These are phyloP conservation scores for Mamestra configurata DNA, from an alignment of 1,140 invertebrate species.

Conservation along the genomic window DNA sequence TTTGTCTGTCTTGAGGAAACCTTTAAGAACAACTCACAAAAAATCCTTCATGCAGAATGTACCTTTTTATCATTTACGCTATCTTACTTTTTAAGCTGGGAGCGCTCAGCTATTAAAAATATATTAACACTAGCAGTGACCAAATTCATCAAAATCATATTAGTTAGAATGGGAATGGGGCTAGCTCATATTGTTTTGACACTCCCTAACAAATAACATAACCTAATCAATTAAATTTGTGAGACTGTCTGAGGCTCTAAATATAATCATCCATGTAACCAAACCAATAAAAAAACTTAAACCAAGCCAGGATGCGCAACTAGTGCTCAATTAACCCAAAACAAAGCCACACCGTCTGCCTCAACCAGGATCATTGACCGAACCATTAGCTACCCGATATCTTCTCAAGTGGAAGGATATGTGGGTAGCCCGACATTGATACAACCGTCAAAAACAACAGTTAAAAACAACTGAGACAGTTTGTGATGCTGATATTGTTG, in stretches of 20 bases:
- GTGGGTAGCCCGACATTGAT: slow-evolving; percentile 24
- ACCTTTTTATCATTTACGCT: no score
- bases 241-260: no score
- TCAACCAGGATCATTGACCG: slow-evolving; percentile 28
- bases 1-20: background rate
- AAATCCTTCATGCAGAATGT: no score
- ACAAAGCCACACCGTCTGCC: slow-evolving; percentile 8
- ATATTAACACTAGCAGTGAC: no score
- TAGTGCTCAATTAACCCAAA: background rate
- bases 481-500: slow-evolving; percentile 27
- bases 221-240: no score
- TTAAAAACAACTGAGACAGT: slow-evolving; percentile 29
- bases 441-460: slow-evolving; percentile 23
- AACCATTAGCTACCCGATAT: slow-evolving; percentile 33
- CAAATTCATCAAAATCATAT: no score
- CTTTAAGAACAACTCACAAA: no score
- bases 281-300: background rate
- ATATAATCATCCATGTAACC: background rate
- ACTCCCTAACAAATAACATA: no score
- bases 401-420: background rate
- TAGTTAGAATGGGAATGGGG: no score
- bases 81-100: no score
- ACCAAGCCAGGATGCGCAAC: background rate
- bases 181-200: no score
- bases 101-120: no score